Percentiles rank a stretch among this genome's conserved stretches.
These are phyloP conservation scores for Anguilla marmorata DNA, from an alignment of 2,797 vertebrate species.

Conservation along the genomic window DNA sequence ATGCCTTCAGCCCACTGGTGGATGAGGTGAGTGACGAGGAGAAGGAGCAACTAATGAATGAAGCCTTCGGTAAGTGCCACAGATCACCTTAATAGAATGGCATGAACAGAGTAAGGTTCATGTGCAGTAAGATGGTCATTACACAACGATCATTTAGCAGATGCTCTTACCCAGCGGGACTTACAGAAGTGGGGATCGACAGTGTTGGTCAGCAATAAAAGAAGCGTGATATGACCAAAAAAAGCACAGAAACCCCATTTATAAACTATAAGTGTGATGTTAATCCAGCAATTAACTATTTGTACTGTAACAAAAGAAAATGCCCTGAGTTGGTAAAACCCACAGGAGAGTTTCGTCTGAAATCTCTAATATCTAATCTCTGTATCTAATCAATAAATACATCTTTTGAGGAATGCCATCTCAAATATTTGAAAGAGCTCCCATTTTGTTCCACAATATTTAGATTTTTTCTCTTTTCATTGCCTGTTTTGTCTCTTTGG, in stretches of 20 bases:
- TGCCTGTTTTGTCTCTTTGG: neutral
- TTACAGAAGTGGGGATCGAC: neutral
- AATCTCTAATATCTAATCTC: too few species aligned
- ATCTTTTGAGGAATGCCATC: neutral
- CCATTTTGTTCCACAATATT: neutral
- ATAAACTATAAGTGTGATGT: neutral
- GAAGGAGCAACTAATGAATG: conserved; percentile 74
- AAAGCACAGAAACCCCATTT: neutral
- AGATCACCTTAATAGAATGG: neutral
- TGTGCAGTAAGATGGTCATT: neutral
- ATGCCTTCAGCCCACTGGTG: conserved; percentile 77
- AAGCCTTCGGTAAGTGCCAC: conserved; percentile 73
- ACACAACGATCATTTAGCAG: neutral
- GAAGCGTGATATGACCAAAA: neutral
- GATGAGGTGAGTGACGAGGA: conserved; percentile 75
- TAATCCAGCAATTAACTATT: neutral
- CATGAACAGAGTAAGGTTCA: neutral
- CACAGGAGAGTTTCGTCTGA: neutral
- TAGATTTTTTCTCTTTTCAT: neutral
- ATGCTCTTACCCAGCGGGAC: neutral
- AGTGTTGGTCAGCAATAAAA: neutral
- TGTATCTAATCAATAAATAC: neutral
- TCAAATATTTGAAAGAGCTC: neutral
- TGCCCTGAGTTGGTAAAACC: neutral
- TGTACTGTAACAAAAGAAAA: neutral